phyloP scores from a whole-genome alignment of 2,113 vertebrate genomes.

The Malaclemys terrapin region DNA sequence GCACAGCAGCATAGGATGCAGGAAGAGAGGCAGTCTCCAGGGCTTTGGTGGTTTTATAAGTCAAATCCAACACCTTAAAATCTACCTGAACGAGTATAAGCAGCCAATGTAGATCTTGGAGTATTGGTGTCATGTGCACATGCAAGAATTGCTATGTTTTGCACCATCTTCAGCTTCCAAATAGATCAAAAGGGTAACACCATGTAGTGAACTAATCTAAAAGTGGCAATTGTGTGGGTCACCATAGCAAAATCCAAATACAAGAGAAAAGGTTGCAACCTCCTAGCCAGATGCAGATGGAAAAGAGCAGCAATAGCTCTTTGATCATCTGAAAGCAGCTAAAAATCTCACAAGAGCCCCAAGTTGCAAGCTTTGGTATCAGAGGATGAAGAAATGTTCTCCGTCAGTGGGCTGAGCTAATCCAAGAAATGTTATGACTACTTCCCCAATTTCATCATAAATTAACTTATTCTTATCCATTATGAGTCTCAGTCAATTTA shows the following conservation, averaged over 20 bases:
- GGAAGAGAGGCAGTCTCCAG: background rate
- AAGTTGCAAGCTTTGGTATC: background rate
- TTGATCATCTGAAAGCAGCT: fast-evolving
- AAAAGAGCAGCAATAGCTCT: fast-evolving
- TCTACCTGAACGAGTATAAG: background rate
- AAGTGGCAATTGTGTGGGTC: background rate
- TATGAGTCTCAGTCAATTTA: background rate
- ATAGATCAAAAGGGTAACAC: background rate
- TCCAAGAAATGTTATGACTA: background rate
- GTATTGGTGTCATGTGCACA: background rate
- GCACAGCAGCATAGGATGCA: background rate
- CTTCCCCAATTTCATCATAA: background rate
- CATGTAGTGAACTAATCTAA: background rate
- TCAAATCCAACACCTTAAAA: background rate
- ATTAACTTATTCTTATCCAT: background rate
- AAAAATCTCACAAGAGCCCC: background rate
- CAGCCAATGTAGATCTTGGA: background rate
- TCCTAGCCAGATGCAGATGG: background rate
- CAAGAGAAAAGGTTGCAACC: background rate
- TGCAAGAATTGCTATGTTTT: background rate
- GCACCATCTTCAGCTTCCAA: background rate
- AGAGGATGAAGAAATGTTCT: background rate
- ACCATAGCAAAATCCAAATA: background rate
- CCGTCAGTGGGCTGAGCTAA: background rate
- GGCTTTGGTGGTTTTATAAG: background rate